A percentile compares a stretch with the other conserved stretches of the same genome.
Conservation (phyloP, 2,113 vertebrate genomes). For the Choloepus hoffmanni region DNA sequence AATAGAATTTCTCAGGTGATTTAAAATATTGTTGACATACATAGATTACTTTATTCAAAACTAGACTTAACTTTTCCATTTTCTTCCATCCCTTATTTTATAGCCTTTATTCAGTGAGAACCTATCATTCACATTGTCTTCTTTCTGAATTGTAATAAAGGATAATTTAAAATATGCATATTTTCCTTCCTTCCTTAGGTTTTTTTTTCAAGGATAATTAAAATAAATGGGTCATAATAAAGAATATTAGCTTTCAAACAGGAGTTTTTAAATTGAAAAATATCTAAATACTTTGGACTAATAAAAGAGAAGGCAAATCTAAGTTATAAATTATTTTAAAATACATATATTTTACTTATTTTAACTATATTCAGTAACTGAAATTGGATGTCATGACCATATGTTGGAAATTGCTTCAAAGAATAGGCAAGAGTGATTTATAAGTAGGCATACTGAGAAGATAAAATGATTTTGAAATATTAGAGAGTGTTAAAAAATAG, state of each 20-base stretch:
- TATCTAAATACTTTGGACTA: neutral
- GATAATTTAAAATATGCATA: conserved; percentile 59
- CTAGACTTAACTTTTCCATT: neutral
- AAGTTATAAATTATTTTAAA: conserved; percentile 24
- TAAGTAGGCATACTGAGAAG: neutral
- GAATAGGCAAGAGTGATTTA: neutral
- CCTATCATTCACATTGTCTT: neutral
- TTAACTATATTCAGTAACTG: neutral
- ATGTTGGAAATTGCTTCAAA: neutral
- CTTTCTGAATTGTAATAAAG: conserved; percentile 60
- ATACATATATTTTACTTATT: neutral
- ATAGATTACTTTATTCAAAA: conserved; percentile 21
- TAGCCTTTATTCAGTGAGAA: conserved; percentile 16
- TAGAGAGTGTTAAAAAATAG: neutral
- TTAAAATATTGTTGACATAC: neutral
- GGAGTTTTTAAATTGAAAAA: conserved; percentile 56
- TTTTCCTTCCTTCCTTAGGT: conserved; percentile 21
- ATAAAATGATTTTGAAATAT: conserved; percentile 37
- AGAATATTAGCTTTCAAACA: conserved; percentile 54
- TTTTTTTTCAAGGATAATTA: conserved; percentile 36
- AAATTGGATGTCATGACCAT: neutral
- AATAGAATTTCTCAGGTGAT: neutral
- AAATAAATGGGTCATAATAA: conserved; percentile 66
- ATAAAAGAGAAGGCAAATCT: conserved; percentile 17
- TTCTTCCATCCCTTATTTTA: conserved; percentile 42